Conservation (phyloP, 2,888 invertebrate genomes). For the Prosopocoilus inquinatus region DNA sequence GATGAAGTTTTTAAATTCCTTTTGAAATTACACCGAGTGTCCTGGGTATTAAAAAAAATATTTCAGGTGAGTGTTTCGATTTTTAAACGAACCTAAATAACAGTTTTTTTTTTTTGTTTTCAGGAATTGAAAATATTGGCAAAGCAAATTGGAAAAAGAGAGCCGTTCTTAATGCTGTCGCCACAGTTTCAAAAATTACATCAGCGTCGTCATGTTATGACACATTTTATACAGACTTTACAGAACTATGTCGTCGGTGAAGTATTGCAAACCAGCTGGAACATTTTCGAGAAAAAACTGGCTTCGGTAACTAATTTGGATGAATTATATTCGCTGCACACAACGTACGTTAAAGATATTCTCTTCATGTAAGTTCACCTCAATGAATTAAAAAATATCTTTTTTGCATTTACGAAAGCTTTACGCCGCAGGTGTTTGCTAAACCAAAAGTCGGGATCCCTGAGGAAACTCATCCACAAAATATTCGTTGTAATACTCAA, state of each 20-base stretch:
- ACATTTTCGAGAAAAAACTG: conserved; percentile 68
- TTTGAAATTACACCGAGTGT: conserved; percentile 71
- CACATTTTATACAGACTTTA: conserved; percentile 70
- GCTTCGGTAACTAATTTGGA: conserved; percentile 66
- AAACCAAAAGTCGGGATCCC: conserved; percentile 66
- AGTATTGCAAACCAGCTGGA: conserved; percentile 74
- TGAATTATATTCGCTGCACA: conserved; percentile 70
- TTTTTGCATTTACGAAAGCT: background rate
- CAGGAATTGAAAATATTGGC: conserved; percentile 58
- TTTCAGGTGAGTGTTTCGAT: conserved; percentile 60
- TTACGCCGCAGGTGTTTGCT: conserved; percentile 61
- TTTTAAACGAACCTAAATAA: background rate
- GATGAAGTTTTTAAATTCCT: conserved; percentile 74
- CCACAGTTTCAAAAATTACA: conserved; percentile 71
- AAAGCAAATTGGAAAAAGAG: conserved; percentile 43
- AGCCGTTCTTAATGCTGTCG: conserved; percentile 54
- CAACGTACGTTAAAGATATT: conserved; percentile 72
- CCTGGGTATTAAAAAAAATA: conserved; percentile 71
- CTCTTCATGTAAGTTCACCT: conserved; percentile 56
- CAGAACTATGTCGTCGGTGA: conserved; percentile 77
- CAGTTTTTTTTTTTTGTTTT: conserved; percentile 20
- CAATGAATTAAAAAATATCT: background rate
- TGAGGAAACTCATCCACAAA: conserved; percentile 68
- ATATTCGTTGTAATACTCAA: conserved; percentile 72
- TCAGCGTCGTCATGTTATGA: conserved; percentile 71